Evolutionary conservation across 2,797 vertebrate genomes (phyloP).

Genomic region (Pteronotus mesoamericanus): DNA sequence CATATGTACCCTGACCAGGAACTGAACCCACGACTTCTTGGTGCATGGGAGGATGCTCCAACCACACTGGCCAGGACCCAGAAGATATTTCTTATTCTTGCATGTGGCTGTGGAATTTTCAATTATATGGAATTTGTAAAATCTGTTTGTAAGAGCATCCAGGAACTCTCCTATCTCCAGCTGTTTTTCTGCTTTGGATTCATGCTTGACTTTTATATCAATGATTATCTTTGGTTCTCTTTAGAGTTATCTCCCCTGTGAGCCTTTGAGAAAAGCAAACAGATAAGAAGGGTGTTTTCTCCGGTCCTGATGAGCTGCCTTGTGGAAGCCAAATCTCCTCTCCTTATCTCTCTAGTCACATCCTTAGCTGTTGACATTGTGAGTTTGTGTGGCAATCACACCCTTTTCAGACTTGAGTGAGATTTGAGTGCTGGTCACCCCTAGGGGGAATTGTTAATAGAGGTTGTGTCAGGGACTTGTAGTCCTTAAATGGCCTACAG

Average conservation of each 20-base stretch:
- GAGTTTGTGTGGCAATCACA: not conserved
- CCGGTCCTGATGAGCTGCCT: not conserved
- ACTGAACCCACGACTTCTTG: not conserved
- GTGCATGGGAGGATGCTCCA: not conserved
- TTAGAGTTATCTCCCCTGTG: not conserved
- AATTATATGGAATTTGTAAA: not conserved
- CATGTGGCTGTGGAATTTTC: not conserved
- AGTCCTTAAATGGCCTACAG: not conserved
- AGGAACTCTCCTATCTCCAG: not conserved
- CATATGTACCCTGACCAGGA: not conserved
- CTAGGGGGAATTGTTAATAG: not conserved
- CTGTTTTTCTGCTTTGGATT: constrained; percentile 6
- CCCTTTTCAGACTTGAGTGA: not conserved
- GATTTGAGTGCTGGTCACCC: not conserved
- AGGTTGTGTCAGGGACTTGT: not conserved
- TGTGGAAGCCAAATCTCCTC: not conserved
- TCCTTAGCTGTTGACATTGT: not conserved
- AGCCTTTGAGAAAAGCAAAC: not conserved
- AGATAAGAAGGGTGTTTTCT: not conserved
- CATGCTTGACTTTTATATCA: not conserved
- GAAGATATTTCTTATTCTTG: not conserved
- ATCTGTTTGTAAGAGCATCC: not conserved
- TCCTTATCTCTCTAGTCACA: not conserved
- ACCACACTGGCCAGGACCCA: not conserved
- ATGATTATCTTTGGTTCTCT: not conserved